These are phyloP conservation scores for Accipiter cooperii DNA, from an alignment of 2,113 vertebrate genomes.

Conservation along the genomic window DNA sequence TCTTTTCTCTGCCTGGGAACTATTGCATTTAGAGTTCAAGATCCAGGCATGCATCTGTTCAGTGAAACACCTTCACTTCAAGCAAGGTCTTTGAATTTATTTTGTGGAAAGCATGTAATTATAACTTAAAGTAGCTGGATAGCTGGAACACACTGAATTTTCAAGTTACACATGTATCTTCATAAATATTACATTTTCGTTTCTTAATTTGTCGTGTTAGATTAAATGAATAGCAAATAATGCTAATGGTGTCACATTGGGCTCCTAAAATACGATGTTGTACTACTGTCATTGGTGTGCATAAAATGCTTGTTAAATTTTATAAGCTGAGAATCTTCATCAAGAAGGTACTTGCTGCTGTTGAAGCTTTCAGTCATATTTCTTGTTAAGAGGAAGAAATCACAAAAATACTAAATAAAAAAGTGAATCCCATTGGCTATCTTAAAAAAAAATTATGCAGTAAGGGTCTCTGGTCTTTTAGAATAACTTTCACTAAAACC, in stretches of 20 bases:
- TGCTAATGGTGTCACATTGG: not conserved
- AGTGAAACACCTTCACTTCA: not conserved
- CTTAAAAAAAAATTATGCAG: not conserved
- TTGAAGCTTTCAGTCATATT: not conserved
- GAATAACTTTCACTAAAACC: not conserved
- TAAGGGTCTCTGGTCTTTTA: not conserved
- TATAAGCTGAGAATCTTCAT: not conserved
- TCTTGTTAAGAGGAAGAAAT: not conserved
- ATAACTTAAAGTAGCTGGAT: not conserved
- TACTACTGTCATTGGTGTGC: not conserved
- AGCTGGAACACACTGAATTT: not conserved
- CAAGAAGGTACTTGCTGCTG: not conserved
- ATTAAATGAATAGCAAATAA: not conserved
- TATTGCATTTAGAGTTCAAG: not conserved
- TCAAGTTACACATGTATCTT: not conserved
- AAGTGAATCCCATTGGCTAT: fast-evolving
- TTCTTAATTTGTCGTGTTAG: not conserved
- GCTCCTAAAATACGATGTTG: not conserved
- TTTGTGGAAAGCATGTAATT: not conserved
- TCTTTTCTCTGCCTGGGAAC: not conserved
- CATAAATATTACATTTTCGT: not conserved
- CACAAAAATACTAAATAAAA: not conserved
- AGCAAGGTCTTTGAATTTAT: not conserved
- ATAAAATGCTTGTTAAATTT: not conserved
- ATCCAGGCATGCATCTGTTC: not conserved